Conservation (phyloP, 2,888 invertebrate species). For the Pheosia gnoma region DNA sequence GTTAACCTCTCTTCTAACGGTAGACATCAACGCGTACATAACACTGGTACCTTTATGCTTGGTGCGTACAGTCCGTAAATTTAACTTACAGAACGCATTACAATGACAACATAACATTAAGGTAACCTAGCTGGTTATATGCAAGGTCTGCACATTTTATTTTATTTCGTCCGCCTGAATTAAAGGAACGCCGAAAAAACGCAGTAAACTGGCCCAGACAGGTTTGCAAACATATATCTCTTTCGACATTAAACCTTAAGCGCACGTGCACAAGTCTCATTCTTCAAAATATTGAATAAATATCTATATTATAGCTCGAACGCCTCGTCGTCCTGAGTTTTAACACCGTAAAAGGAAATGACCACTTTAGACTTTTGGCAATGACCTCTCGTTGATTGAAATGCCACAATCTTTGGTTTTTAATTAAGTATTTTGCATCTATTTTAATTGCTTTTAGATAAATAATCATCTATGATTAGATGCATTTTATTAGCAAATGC, state of each 20-base stretch:
- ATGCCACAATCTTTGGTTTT: conserved; percentile 48
- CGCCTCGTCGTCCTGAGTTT: conserved; percentile 64
- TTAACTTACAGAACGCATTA: background rate
- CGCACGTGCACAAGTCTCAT: conserved; percentile 54
- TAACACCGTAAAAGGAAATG: conserved; percentile 77
- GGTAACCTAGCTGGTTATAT: conserved; percentile 9
- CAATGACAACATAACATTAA: conserved; percentile 11
- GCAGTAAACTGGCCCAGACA: conserved; percentile 63
- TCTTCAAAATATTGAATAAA: conserved; percentile 51
- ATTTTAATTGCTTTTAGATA: background rate
- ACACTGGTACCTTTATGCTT: too few relatives aligned
- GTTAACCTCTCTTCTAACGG: conserved; percentile 5
- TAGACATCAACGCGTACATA: conserved; percentile 24
- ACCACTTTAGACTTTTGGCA: conserved; percentile 77
- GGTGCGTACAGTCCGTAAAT: background rate
- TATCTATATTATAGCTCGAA: conserved; percentile 51
- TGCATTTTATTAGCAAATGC: background rate
- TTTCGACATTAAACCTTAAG: conserved; percentile 66
- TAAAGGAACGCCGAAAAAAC: conserved; percentile 57
- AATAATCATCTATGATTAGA: background rate
- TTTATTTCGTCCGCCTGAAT: conserved; percentile 36
- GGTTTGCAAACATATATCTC: conserved; percentile 52
- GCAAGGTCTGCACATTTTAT: conserved; percentile 37
- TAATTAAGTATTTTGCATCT: conserved; percentile 11
- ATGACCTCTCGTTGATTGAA: conserved; percentile 71